phyloP scores from a whole-genome alignment of 1,140 invertebrate genomes.

The Yoshiicerus persimilis region DNA sequence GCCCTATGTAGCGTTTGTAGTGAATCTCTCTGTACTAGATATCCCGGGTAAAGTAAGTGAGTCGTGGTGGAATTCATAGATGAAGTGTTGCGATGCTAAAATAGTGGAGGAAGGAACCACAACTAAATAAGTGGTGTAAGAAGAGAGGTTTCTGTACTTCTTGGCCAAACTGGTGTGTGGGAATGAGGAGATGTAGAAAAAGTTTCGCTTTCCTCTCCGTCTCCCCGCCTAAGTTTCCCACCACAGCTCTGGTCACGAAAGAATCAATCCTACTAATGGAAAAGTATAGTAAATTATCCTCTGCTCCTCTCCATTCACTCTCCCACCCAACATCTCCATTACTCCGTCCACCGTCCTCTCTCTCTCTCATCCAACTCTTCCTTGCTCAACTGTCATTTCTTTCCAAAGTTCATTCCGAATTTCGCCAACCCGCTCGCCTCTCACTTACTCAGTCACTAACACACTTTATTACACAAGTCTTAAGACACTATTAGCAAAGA shows the following conservation, averaged over 20 bases:
- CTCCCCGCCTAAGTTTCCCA: constrained; percentile 32
- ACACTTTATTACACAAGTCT: not conserved
- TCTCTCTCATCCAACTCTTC: not conserved
- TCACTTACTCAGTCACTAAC: not conserved
- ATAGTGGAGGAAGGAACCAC: not conserved
- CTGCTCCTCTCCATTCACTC: constrained; percentile 3
- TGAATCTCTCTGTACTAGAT: no score
- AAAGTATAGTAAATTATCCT: constrained; percentile 50
- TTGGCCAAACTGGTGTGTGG: not conserved
- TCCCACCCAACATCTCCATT: not conserved
- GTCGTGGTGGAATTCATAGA: not conserved
- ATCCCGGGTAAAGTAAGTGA: not conserved
- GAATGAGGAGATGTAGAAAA: constrained; percentile 26
- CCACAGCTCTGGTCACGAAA: constrained; percentile 43
- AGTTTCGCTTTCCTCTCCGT: not conserved
- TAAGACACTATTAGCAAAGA: not conserved
- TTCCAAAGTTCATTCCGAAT: not conserved
- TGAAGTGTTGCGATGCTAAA: not conserved
- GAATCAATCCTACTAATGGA: constrained; percentile 50
- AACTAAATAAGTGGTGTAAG: not conserved
- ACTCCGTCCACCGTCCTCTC: not conserved
- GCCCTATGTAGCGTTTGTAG: no score
- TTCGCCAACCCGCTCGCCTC: not conserved
- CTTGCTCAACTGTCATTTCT: not conserved
- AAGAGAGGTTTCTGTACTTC: not conserved